A percentile compares a stretch with the other conserved stretches of the same genome.
Evolutionary conservation across 1,140 invertebrate genomes (phyloP).

Genomic region (Bradysia coprophila): DNA sequence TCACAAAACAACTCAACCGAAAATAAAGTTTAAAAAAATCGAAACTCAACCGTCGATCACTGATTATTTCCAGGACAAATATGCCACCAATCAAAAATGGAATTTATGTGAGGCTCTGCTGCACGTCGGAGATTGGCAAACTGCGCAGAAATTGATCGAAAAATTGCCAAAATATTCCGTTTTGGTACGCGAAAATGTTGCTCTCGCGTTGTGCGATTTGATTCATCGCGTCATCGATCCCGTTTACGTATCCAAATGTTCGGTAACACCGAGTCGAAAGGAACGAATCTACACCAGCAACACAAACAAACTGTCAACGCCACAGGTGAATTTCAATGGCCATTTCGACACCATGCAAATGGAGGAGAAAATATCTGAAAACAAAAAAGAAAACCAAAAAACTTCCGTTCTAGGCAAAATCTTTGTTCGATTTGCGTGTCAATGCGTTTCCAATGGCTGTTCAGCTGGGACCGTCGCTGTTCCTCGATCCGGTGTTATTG

Average conservation of each 20-base stretch:
- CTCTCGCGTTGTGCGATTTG: slow-evolving; percentile 57
- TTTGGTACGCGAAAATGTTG: slow-evolving; percentile 59
- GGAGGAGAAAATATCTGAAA: too few relatives aligned
- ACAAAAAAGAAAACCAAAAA: too few relatives aligned
- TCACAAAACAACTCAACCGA: too few relatives aligned
- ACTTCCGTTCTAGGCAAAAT: slow-evolving; percentile 33
- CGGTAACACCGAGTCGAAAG: slow-evolving; percentile 1
- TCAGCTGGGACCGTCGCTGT: slow-evolving; percentile 71
- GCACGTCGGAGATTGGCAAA: slow-evolving; percentile 77
- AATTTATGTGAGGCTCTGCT: slow-evolving; percentile 78
- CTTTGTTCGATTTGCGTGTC: slow-evolving; percentile 54
- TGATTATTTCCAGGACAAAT: slow-evolving; percentile 28
- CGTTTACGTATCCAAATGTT: slow-evolving; percentile 59
- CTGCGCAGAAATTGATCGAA: slow-evolving; percentile 58
- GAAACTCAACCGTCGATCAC: background rate
- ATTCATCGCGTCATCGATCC: slow-evolving; percentile 76
- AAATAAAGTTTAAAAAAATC: background rate
- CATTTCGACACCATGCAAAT: too few relatives aligned
- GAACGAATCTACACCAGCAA: background rate
- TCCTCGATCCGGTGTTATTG: slow-evolving; percentile 73
- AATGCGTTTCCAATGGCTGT: slow-evolving; percentile 72
- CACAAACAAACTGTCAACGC: background rate
- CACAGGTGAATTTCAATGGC: slow-evolving; percentile 26
- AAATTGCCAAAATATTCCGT: slow-evolving; percentile 67
- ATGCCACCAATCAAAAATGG: slow-evolving; percentile 80